phyloP scores from a whole-genome alignment of 2,113 vertebrate species.

The Clarias macrocephalus region DNA sequence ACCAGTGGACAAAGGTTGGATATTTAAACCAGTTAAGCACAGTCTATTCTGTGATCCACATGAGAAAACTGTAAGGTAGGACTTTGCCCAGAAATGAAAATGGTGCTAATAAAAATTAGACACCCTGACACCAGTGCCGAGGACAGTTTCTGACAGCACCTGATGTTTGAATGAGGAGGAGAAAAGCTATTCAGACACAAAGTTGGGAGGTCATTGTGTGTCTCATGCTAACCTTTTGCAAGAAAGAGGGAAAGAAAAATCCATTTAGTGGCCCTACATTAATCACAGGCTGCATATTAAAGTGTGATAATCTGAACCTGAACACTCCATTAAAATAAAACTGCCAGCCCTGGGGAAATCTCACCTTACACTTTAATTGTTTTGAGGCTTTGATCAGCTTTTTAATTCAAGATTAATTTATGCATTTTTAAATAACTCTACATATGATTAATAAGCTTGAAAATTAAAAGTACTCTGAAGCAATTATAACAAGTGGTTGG shows the following conservation, averaged over 20 bases:
- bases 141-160: constrained; percentile 12
- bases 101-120: constrained; percentile 24
- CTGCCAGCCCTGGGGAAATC: constrained; percentile 97
- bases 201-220: constrained; percentile 85
- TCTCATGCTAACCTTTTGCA: constrained; percentile 82
- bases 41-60: neutral
- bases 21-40: neutral
- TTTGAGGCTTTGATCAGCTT: constrained; percentile 99
- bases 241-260: constrained; percentile 75
- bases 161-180: constrained; percentile 23
- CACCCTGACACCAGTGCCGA: neutral
- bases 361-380: constrained; percentile 99
- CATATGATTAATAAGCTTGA: constrained; percentile 99
- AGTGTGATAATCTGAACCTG: constrained; percentile 99
- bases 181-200: constrained; percentile 57
- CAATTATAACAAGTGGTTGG: constrained; percentile 99
- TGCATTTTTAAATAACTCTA: constrained; percentile 99
- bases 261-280: constrained; percentile 97
- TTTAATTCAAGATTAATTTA: constrained; percentile 99
- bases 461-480: constrained; percentile 99
- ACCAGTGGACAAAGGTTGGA: neutral
- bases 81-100: constrained; percentile 10
- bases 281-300: constrained; percentile 96
- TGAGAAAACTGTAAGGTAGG: neutral
- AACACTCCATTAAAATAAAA: constrained; percentile 99